Base-by-base conservation (phyloP, 1,140 invertebrate genomes). In the Hormaphis cornu region DNA sequence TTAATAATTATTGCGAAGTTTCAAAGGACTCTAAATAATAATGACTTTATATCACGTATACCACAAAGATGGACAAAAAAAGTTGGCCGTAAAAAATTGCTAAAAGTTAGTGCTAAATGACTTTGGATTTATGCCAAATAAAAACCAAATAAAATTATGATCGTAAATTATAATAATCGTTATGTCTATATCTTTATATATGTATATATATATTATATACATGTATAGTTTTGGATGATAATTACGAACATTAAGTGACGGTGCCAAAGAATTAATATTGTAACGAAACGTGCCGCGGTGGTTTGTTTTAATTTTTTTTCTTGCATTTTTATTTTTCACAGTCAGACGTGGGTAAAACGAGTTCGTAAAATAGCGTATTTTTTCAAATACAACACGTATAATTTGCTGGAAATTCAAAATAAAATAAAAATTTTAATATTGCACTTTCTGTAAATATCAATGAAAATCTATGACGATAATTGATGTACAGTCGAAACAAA, bases 251-350 rank as follows among this genome's bases (percentile, higher is more conserved):
- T 63, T 63, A 44, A 30, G 28, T 26, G 16, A 63, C 58, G 18
- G 58, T 44, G 58, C 58, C 58, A 63, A 63, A n/a, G n/a, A n/a
- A 63, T 63, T 22, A 37, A 63, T 63, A 63, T 63, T 63, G 58
- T 63, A 63, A 44, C 58, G 58, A 20, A 63, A 44, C 30, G 10
- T 30, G 26, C 24, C 37, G 28, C 40, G 46, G 42, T 63, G 28
- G 16, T 46, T 46, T 63, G 40, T 63, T 63, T 46, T 18, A 63
- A 46, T 46, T 42, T 28, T 40, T 40, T 14, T 40, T 40, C n/a
- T n/a, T 18, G 20, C 10, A 56, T 37, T 56, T 35, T 22, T 35
- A 37, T 40, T n/a, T n/a, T n/a, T n/a, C n/a, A n/a, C n/a, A n/a
- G n/a, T n/a, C n/a, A n/a, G n/a, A n/a, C n/a, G n/a, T n/a, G n/a